Evolutionary conservation across 2,888 invertebrate genomes (phyloP).

Genomic region (Esperia sulphurella): DNA sequence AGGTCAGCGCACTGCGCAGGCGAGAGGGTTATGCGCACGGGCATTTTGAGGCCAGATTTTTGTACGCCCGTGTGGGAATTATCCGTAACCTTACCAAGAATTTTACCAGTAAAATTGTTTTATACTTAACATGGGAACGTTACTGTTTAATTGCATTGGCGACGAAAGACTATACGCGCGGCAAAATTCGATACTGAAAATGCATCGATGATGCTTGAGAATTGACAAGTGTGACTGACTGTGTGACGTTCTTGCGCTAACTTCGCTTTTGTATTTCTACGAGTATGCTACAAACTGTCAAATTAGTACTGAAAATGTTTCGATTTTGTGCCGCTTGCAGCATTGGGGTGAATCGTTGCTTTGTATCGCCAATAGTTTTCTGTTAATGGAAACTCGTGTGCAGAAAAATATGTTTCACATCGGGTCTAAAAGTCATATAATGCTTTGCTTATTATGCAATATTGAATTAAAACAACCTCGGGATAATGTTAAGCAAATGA

Average conservation of each 20-base stretch:
- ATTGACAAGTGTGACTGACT: too few species aligned
- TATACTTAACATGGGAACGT: not conserved
- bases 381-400: not conserved
- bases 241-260: too few species aligned
- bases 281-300: too few species aligned
- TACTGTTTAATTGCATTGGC: not conserved
- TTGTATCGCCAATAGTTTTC: too few species aligned
- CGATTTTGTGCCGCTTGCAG: too few species aligned
- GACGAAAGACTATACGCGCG: too few species aligned
- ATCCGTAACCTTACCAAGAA: constrained; percentile 8
- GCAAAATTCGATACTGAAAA: too few species aligned
- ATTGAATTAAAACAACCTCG: not conserved
- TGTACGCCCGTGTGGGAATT: constrained; percentile 38
- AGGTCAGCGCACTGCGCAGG: constrained; percentile 60
- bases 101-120: not conserved
- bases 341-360: too few species aligned
- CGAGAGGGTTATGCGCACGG: constrained; percentile 38
- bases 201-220: too few species aligned
- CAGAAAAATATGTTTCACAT: not conserved
- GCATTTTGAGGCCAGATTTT: constrained; percentile 53
- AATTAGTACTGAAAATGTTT: too few species aligned
- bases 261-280: too few species aligned
- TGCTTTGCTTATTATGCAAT: too few species aligned
- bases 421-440: not conserved
- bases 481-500: not conserved